A percentile compares a stretch with the other conserved stretches of the same genome.
Evolutionary conservation across 2,797 vertebrate genomes (phyloP).

Genomic region (Capromys pilorides): DNA sequence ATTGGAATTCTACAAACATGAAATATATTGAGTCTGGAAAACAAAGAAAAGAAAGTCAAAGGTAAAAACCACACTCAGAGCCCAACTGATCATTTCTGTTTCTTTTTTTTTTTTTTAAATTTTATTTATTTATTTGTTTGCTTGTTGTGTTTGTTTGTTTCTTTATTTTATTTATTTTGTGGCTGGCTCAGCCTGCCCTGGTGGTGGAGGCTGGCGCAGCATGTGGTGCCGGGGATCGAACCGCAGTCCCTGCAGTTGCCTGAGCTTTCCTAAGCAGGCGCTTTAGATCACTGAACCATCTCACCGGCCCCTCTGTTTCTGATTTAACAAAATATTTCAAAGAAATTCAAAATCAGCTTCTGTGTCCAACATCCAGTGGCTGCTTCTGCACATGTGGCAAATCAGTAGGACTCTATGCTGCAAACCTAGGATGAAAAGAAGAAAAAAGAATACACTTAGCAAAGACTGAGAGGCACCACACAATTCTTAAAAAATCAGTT

Average conservation of each 20-base stretch:
- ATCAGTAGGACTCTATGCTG: slow-evolving; percentile 38
- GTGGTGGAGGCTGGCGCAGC: too few relatives aligned
- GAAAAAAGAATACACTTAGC: neutral
- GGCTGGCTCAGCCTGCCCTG: too few relatives aligned
- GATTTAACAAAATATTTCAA: slow-evolving; percentile 71
- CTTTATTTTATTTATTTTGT: too few relatives aligned
- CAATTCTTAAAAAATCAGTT: neutral
- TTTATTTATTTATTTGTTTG: too few relatives aligned
- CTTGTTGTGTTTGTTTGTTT: too few relatives aligned
- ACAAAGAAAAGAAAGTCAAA: neutral
- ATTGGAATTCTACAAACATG: slow-evolving; percentile 53
- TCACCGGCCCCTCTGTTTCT: too few relatives aligned
- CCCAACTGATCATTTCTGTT: slow-evolving; percentile 19
- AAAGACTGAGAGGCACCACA: neutral
- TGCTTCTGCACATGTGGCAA: slow-evolving; percentile 5
- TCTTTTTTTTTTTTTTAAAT: too few relatives aligned
- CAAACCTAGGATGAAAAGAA: neutral
- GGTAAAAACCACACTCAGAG: slow-evolving; percentile 25
- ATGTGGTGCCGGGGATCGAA: too few relatives aligned
- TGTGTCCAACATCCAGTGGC: neutral
- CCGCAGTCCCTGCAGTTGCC: too few relatives aligned
- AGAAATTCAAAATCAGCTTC: slow-evolving; percentile 43
- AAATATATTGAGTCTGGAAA: slow-evolving; percentile 60
- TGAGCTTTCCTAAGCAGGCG: too few relatives aligned
- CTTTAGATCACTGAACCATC: too few relatives aligned